A percentile compares a stretch with the other conserved stretches of the same genome.
phyloP scores from a whole-genome alignment of 2,888 invertebrate species.

The Endotricha flammealis region DNA sequence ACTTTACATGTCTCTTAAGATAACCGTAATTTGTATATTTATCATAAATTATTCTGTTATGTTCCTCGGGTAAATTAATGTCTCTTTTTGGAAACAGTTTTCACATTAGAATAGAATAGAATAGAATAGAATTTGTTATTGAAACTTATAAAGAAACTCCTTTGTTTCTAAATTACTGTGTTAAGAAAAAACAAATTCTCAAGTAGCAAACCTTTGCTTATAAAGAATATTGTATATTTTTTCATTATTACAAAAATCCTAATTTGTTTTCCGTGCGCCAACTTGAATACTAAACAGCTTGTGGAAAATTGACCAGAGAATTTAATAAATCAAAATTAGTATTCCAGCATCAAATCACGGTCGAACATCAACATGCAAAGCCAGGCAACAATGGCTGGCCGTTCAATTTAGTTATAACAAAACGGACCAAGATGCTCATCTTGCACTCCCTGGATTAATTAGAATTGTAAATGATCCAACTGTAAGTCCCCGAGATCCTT shows the following conservation, averaged over 20 bases:
- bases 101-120: too few relatives aligned
- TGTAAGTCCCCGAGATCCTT: constrained; percentile 51
- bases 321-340: constrained; percentile 49
- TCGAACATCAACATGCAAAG: constrained; percentile 65
- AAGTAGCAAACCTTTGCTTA: neutral
- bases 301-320: constrained; percentile 17
- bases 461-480: constrained; percentile 68
- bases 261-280: constrained; percentile 13
- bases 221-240: constrained; percentile 2
- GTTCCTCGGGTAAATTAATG: too few relatives aligned
- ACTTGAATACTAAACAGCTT: constrained; percentile 15
- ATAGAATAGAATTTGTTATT: too few relatives aligned
- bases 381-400: constrained; percentile 32
- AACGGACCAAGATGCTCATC: constrained; percentile 51
- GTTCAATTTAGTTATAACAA: constrained; percentile 52
- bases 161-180: too few relatives aligned
- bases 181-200: constrained; percentile 3
- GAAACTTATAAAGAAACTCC: too few relatives aligned
- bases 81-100: too few relatives aligned
- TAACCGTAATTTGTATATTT: too few relatives aligned
- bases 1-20: too few relatives aligned
- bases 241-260: constrained; percentile 18
- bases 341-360: constrained; percentile 36
- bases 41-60: too few relatives aligned
- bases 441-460: constrained; percentile 64